Evolutionary conservation across 1,140 invertebrate genomes (phyloP), one percentile per base, ranked within the genome.

Genomic region (Reticulitermes speratus): DNA sequence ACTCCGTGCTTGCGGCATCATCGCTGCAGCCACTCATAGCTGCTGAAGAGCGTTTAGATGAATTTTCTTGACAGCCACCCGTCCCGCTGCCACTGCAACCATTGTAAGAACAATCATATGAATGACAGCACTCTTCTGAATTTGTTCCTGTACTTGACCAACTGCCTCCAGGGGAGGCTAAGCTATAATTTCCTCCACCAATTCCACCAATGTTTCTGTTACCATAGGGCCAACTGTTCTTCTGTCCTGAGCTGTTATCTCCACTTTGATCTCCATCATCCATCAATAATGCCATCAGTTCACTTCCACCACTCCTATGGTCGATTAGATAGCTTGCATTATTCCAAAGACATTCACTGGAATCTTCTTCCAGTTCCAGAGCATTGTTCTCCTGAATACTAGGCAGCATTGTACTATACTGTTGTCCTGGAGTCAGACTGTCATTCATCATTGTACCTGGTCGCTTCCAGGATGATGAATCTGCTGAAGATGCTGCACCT

Each of bases 291-390:
- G 90, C 90, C 2, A 92, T 91, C 87, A 93, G 88, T 88, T 93
- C 93, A 82, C 65, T 75, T 30, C 92, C 91, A 32, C 92, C 92
- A 25, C 91, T 90, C 86, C 91, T 90, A 25, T 44, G 38, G 86
- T 93, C 93, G 86, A 92, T 89, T 86, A 94, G 91, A 88, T 94
- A 94, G 89, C 93, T 94, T 12, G 92, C 93, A 87, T 92, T 92
- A 90, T 96, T 96, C 95, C 95, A 96, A 81, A 95, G 90, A 89
- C 94, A 95, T 89, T 96, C 95, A 87, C 93, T 95, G 5, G 94
- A 92, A 88, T 96, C 95, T 90, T 95, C 95, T 88, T 96, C 95
- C 88, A 95, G 91, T 89, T 96, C 95, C 88, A 95, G 90, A 12
- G 93, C 92, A 90, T 95, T 95, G 88, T 95, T 94, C 90, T 96